Conservation (phyloP, 2,888 invertebrate species). For the Mimumesa dahlbomi region DNA sequence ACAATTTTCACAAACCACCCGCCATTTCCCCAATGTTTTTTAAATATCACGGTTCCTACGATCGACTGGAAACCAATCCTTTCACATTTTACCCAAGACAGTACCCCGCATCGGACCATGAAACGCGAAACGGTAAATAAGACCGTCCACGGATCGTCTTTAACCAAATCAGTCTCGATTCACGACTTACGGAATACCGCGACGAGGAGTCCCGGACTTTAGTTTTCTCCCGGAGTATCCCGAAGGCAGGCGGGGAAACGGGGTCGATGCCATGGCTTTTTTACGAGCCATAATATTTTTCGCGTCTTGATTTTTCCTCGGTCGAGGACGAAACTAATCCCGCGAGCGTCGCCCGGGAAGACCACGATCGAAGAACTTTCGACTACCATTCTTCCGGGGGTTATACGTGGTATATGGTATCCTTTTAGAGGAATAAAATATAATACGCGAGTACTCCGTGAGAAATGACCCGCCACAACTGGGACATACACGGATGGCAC, state of each 20-base stretch:
- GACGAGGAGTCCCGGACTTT: too few relatives aligned
- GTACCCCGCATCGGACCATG: too few relatives aligned
- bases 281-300: conserved; percentile 22
- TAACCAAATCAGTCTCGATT: too few relatives aligned
- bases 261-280: conserved; percentile 12
- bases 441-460: background rate
- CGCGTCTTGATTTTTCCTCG: conserved; percentile 11
- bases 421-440: conserved; percentile 8
- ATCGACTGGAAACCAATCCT: too few relatives aligned
- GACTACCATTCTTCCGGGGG: background rate
- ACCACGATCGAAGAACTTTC: background rate
- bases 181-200: too few relatives aligned
- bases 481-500: background rate
- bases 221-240: too few relatives aligned
- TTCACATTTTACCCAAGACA: too few relatives aligned
- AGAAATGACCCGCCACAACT: conserved; percentile 2
- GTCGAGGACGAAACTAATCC: conserved; percentile 19
- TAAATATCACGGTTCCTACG: too few relatives aligned
- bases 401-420: background rate
- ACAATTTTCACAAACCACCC: too few relatives aligned
- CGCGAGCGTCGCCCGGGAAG: background rate
- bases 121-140: too few relatives aligned
- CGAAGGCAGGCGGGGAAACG: background rate
- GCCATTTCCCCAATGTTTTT: too few relatives aligned
- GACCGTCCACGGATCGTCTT: too few relatives aligned